These are phyloP conservation scores for Todiramphus chloris DNA, from an alignment of 2,113 vertebrate species.

Conservation along the genomic window DNA sequence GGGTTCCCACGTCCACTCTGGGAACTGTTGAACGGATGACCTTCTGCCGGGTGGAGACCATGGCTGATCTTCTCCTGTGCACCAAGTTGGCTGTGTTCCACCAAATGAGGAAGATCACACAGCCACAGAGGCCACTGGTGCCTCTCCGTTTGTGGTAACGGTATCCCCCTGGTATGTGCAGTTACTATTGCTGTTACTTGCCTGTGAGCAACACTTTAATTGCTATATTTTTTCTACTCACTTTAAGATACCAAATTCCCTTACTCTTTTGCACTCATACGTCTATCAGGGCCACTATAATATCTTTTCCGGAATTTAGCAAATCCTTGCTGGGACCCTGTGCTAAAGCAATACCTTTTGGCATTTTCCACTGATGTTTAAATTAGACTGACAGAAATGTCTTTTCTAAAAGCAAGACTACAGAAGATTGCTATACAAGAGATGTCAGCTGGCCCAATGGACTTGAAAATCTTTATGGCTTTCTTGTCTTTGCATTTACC, in stretches of 20 bases:
- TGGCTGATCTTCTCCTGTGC: too few relatives aligned
- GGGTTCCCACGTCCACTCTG: too few relatives aligned
- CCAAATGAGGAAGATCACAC: too few relatives aligned
- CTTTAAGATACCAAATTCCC: not conserved
- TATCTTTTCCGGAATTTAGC: not conserved
- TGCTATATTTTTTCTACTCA: not conserved
- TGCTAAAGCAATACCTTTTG: not conserved
- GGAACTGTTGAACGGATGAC: too few relatives aligned
- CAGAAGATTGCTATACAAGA: not conserved
- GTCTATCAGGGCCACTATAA: not conserved
- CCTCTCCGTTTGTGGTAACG: too few relatives aligned
- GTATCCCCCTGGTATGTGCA: too few relatives aligned
- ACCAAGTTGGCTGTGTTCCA: too few relatives aligned
- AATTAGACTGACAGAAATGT: not conserved
- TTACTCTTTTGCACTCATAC: not conserved
- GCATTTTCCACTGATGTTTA: not conserved
- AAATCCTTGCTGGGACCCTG: not conserved
- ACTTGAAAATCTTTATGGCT: not conserved
- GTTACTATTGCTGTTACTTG: not conserved
- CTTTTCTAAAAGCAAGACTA: not conserved
- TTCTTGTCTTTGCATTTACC: not conserved
- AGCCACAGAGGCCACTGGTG: too few relatives aligned
- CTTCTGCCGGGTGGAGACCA: too few relatives aligned
- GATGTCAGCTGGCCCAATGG: not conserved
- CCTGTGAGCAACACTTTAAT: not conserved